Evolutionary conservation across 2,113 vertebrate species (phyloP), one percentile per base, ranked within the genome.

Genomic region (Puma concolor): DNA sequence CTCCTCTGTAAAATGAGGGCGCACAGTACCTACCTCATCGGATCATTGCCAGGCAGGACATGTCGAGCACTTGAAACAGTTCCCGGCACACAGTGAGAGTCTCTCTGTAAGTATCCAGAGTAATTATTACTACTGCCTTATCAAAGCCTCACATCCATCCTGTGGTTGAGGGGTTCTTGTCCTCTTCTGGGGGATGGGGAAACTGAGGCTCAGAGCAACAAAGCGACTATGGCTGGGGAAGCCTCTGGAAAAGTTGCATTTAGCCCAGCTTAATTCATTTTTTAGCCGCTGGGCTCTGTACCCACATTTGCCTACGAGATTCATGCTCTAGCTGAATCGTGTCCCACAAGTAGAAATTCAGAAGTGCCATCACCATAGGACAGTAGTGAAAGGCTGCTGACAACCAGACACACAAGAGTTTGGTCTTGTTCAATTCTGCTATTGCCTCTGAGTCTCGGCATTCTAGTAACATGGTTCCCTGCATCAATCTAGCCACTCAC

Each of bases 11-110:
- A 83, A 50, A 44, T 4, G 21, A 81, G n/a, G 25, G 12, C 2
- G 13, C 52, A 36, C 7, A 31, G 21, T 2, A 11, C 7, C 74
- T 23, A 7, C 31, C 25, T 85, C 4, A 0, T 4, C 4, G 21
- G 29, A 19, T 29, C 57, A 25, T 13, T 5, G 4, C 3, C 13
- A 36, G 50, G 10, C 16, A 36, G 50, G 31, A 0, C 11, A n/a
- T 3, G 23, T 0, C 2, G 7, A 86, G n/a, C 10, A 5, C 25
- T 41, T 21, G 21, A 71, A 27, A 13, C 7, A 31, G n/a, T 15
- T 71, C 41, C 63, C 27, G 69, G 16, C 9, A 15, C 10, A 15
- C 4, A 71, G 9, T 13, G 44, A 94, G 60, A 74, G 27, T 7
- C 33, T 60, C 21, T 57, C 16, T 52, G 1, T 67, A 33, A 14